Base-by-base conservation (phyloP, 2,113 vertebrate species). In the Percina caprodes region DNA sequence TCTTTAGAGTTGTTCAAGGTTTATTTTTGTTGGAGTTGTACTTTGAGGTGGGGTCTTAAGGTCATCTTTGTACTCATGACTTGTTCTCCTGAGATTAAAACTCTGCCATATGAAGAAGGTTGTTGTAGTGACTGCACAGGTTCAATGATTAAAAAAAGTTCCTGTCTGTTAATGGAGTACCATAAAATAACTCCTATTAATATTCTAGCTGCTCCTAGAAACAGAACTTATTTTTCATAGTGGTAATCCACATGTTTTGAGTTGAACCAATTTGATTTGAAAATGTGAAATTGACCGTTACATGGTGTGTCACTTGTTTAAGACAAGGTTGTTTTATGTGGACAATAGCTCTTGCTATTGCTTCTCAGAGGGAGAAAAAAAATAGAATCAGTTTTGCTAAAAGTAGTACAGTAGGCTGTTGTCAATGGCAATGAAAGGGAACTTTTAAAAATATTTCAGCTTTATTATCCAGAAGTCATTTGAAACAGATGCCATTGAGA, bases 21-120 rank as follows among this genome's bases (percentile, higher is more conserved):
- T 83, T 63, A 26, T 70, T 79, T 79, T 84, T n/a, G 51, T 70
- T 72, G 19, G 18, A 30, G 73, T 61, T 1, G 12, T 77, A 45
- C 82, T 88, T 85, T 85, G 69, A 84, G 42, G 42, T 39, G 45
- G 16, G 78, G 73, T 73, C 77, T 66, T 63, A 23, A 85, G 79
- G 79, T 79, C 79, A 23, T 56, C 78, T 74, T 69, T 67, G 69
- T 74, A 82, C 55, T 39, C 6, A 19, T 66, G 48, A 69, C 67
- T 76, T 33, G n/a, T 60, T 90, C 79, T 39, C 54, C 59, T 46
- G 52, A 70, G 74, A 82, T 75, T 79, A 59, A 77, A 81, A 68
- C 48, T 58, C 52, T 35, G 56, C 66, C 62, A 62, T 58, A 49
- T 19, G 5, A 16, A 39, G 45, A 52, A 35, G 6, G 24, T 62